Percentiles rank a stretch among this genome's conserved stretches.
Conservation (phyloP, 2,113 vertebrate genomes). For the Ancistrus triradiatus region DNA sequence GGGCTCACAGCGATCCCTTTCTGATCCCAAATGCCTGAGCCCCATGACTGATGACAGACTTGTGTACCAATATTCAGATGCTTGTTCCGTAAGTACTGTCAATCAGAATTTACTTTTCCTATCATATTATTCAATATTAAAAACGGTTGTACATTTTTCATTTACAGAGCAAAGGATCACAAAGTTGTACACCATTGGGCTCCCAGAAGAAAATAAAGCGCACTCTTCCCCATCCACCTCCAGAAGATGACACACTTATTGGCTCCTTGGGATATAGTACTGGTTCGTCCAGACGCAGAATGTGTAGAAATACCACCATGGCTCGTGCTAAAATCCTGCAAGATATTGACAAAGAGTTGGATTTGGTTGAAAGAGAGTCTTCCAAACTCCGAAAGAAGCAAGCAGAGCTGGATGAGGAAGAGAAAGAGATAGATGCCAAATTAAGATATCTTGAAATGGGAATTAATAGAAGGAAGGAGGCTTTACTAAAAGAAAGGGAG, state of each 20-base stretch:
- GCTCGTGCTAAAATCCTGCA: constrained; percentile 97
- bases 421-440: constrained; percentile 98
- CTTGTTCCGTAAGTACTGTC: constrained; percentile 86
- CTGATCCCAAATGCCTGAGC: constrained; percentile 93
- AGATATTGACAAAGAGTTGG: constrained; percentile 96
- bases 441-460: constrained; percentile 97
- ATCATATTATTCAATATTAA: no score
- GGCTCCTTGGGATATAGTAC: constrained; percentile 77
- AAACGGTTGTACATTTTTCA: constrained; percentile 3
- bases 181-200: constrained; percentile 70
- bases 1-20: constrained; percentile 88
- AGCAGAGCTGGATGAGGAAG: constrained; percentile 96
- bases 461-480: constrained; percentile 96
- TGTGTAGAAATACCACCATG: constrained; percentile 93
- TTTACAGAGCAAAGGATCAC: constrained; percentile 72
- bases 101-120: no score
- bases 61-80: constrained; percentile 88
- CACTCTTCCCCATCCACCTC: constrained; percentile 92
- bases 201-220: constrained; percentile 95
- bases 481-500: constrained; percentile 92
- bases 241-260: constrained; percentile 78
- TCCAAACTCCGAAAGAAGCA: constrained; percentile 98
- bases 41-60: constrained; percentile 86
- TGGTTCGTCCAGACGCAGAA: constrained; percentile 85
- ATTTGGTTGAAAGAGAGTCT: constrained; percentile 94